Conservation (phyloP, 2,797 vertebrate species). For the Hemitrygon akajei region DNA sequence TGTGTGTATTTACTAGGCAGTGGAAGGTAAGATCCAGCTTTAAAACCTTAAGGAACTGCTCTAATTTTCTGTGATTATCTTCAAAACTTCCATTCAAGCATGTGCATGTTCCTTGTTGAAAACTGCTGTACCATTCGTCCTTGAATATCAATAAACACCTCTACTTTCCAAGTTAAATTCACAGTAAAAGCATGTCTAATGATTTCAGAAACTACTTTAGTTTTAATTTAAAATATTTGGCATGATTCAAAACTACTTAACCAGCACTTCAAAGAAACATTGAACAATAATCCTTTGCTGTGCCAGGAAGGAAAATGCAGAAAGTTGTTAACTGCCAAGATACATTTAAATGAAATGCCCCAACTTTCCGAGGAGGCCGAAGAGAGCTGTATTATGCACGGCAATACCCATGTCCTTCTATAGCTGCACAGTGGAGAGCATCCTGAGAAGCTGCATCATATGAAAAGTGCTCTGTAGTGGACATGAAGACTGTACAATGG, state of each 20-base stretch:
- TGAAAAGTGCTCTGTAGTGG: too few relatives aligned
- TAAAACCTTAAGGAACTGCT: too few relatives aligned
- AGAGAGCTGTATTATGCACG: too few relatives aligned
- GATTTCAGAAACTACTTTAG: not conserved
- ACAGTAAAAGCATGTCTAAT: not conserved
- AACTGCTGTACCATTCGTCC: not conserved
- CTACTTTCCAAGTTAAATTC: not conserved
- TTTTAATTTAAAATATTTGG: not conserved
- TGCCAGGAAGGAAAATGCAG: not conserved
- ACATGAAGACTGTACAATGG: too few relatives aligned
- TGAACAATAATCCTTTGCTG: not conserved
- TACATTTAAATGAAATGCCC: not conserved
- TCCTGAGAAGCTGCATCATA: too few relatives aligned
- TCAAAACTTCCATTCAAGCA: not conserved
- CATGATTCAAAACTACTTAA: conserved; percentile 4
- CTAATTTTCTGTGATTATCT: not conserved
- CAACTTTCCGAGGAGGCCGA: too few relatives aligned
- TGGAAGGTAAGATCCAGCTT: too few relatives aligned
- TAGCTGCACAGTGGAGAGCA: too few relatives aligned
- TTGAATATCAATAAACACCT: not conserved
- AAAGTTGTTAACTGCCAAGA: not conserved
- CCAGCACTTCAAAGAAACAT: not conserved
- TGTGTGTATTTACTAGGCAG: too few relatives aligned
- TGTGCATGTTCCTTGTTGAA: not conserved
- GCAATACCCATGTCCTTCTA: too few relatives aligned